Evolutionary conservation across 2,797 vertebrate genomes (phyloP).

Genomic region (Cossypha caffra): DNA sequence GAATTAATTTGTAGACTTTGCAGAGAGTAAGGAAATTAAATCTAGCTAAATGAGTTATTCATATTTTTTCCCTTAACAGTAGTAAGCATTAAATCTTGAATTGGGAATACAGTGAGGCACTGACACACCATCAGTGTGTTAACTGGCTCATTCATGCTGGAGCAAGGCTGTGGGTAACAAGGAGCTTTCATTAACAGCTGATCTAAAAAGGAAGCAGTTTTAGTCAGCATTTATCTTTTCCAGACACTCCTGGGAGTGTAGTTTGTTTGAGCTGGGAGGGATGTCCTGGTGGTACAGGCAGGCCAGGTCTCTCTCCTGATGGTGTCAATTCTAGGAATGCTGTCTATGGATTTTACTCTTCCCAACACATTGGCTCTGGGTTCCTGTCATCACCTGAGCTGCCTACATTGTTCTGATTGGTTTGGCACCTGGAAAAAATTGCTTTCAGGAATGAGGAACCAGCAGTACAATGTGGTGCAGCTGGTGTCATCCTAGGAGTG

Average conservation of each 20-base stretch:
- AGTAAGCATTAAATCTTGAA: not conserved
- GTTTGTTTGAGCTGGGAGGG: not conserved
- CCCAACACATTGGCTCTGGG: not conserved
- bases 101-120: not conserved
- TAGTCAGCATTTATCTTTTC: not conserved
- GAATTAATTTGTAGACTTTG: slow-evolving; percentile 10
- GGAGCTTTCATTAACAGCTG: not conserved
- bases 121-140: not conserved
- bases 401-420: not conserved
- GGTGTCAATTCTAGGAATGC: not conserved
- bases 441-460: not conserved
- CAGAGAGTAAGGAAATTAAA: not conserved
- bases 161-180: not conserved
- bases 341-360: not conserved
- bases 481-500: slow-evolving; percentile 29
- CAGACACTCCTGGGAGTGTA: not conserved
- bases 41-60: not conserved
- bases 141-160: not conserved
- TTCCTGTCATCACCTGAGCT: not conserved
- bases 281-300: not conserved
- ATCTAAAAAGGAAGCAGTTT: not conserved
- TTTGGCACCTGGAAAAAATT: not conserved
- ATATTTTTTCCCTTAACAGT: not conserved
- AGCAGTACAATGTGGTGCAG: not conserved
- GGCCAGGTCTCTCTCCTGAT: not conserved